These are phyloP conservation scores for Procapra przewalskii DNA, from an alignment of 2,113 vertebrate species.

Conservation along the genomic window DNA sequence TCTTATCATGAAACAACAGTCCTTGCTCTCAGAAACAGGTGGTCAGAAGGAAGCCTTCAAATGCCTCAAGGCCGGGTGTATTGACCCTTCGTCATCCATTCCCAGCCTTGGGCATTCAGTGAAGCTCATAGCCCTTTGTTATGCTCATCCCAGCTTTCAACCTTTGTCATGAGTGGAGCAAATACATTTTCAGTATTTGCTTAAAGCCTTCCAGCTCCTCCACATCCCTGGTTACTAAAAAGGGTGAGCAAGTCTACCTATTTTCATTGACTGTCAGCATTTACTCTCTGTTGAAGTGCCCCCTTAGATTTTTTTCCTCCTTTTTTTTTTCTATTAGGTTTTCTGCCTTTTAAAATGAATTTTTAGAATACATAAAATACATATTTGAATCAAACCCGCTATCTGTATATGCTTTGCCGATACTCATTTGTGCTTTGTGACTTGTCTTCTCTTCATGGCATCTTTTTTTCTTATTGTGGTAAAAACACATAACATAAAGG, in stretches of 20 bases:
- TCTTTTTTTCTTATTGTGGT: neutral
- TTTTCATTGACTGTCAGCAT: neutral
- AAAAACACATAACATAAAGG: neutral
- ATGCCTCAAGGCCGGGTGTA: no score
- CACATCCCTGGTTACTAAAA: neutral
- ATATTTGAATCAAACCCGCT: neutral
- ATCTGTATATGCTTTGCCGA: neutral
- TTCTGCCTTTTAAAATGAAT: neutral
- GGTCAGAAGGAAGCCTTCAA: no score
- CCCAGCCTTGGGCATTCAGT: no score
- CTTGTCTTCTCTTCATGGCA: neutral
- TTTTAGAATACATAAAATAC: neutral
- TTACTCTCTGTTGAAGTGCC: neutral
- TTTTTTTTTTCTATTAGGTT: neutral
- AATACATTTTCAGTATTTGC: no score
- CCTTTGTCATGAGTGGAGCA: no score
- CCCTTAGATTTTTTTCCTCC: neutral
- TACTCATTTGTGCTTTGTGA: slow-evolving; percentile 18
- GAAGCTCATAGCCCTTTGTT: no score
- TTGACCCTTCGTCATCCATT: no score
- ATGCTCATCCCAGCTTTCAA: no score
- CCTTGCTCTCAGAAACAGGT: no score
- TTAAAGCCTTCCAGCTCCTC: no score
- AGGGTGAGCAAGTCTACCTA: neutral
- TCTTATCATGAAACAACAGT: no score